These are phyloP conservation scores for Pyrochroa serraticornis DNA, from an alignment of 2,888 invertebrate genomes.

Conservation along the genomic window DNA sequence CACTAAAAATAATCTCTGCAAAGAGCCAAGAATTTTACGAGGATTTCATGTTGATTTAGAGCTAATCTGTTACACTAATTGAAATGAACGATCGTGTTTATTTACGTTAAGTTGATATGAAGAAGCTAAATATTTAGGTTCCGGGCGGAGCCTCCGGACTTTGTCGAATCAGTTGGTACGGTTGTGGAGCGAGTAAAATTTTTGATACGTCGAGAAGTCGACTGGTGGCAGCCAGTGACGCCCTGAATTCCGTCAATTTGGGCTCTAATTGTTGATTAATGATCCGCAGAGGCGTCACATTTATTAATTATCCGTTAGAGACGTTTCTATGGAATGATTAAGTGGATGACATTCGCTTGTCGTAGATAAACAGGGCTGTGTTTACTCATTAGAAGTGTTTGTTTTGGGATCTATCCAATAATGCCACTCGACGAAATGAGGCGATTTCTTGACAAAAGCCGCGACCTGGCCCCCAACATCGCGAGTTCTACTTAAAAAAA, in stretches of 20 bases:
- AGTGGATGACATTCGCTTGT: conserved; percentile 49
- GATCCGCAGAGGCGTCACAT: conserved; percentile 49
- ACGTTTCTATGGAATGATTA: conserved; percentile 52
- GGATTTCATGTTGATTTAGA: conserved; percentile 29
- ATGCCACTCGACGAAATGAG: conserved; percentile 32
- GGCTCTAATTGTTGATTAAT: conserved; percentile 55
- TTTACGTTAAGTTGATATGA: conserved; percentile 24
- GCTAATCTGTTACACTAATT: conserved; percentile 35
- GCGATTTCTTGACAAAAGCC: conserved; percentile 11
- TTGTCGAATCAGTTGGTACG: background rate
- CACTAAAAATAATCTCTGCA: conserved; percentile 20
- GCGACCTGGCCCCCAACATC: too few relatives aligned
- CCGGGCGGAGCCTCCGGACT: conserved; percentile 10
- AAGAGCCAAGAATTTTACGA: conserved; percentile 27
- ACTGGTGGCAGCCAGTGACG: conserved; percentile 41
- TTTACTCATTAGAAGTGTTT: conserved; percentile 53
- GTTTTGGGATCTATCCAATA: conserved; percentile 46
- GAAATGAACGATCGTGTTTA: conserved; percentile 33
- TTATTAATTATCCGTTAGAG: conserved; percentile 54
- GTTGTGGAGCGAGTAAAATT: background rate
- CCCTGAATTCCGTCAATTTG: conserved; percentile 50
- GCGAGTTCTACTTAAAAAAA: too few relatives aligned
- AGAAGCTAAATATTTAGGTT: conserved; percentile 21
- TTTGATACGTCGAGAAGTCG: conserved; percentile 1
- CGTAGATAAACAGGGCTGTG: conserved; percentile 49